Evolutionary conservation across 2,888 invertebrate genomes (phyloP), one percentile per base, ranked within the genome.

Genomic region (Oeneis ivallda): DNA sequence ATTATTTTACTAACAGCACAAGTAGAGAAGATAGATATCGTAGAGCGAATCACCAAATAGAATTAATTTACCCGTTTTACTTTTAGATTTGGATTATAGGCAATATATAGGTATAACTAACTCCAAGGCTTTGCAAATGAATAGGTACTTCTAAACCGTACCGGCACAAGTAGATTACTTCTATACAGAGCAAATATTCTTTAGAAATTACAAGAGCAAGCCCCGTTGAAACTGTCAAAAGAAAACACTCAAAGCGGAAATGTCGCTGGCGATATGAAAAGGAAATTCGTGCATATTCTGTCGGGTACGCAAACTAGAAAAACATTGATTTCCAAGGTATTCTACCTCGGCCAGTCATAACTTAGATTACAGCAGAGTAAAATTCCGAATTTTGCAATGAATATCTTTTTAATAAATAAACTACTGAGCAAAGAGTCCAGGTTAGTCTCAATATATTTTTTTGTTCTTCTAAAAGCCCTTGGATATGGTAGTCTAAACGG

Each of bases 191-290:
- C 53, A 54, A 62, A 54, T 34, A 45, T 53, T 62, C 62, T 53
- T 54, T 62, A 26, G 17, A 54, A 62, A 54, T 62, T 53, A 62
- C 62, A 45, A 54, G 54, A 54, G 62, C 54, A 13, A 54, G 49
- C 49, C 41, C 49, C 37, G 47, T 49, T 60, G 59, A 60, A 49
- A 49, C 59, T 60, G 59, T 60, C 50, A 61, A 49, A 61, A 61
- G 61, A 11, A 50, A 49, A 61, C 49, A 37, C 47, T 50, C 26
- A 0, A 58, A 61, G 52, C 56, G 19, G 61, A 56, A 56, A 61
- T 32, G 37, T 56, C 61, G 64, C n/a, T 64, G 17, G 49, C 13
- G 19, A 15, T 59, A 64, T 65, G 61, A 57, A 56, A 65, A 65
- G 65, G 61, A 54, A 62, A 64, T 61, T 54, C 63, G 32, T 47